A percentile compares a stretch with the other conserved stretches of the same genome.
phyloP scores from a whole-genome alignment of 2,113 vertebrate species.

The Gallinago paraguaiae region DNA sequence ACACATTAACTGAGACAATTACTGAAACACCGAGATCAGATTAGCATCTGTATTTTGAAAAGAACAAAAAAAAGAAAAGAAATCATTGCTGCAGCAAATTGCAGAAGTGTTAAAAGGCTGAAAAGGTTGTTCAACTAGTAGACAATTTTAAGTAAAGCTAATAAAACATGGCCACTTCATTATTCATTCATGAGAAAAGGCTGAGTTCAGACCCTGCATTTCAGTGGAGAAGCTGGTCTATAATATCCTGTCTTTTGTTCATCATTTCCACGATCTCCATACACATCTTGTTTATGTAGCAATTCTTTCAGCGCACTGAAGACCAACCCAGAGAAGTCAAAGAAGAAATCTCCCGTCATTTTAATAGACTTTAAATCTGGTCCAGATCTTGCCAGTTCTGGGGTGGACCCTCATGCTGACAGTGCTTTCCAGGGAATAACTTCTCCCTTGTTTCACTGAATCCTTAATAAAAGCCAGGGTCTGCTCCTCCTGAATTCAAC shows the following conservation, averaged over 20 bases:
- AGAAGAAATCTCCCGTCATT: not conserved
- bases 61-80: constrained; percentile 52
- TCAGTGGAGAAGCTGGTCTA: constrained; percentile 10
- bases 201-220: constrained; percentile 21
- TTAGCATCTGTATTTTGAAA: constrained; percentile 50
- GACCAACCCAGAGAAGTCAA: not conserved
- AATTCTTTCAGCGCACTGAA: not conserved
- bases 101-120: constrained; percentile 26
- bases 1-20: constrained; percentile 63
- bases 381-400: not conserved
- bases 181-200: constrained; percentile 63
- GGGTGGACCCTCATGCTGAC: not conserved
- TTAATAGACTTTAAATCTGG: not conserved
- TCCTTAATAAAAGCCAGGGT: not conserved
- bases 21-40: constrained; percentile 61
- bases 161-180: constrained; percentile 65
- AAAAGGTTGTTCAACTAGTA: constrained; percentile 58
- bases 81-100: constrained; percentile 52
- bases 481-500: not conserved
- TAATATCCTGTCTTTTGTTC: constrained; percentile 59
- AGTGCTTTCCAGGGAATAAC: not conserved
- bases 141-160: constrained; percentile 67
- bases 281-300: not conserved
- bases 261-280: constrained; percentile 16
- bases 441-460: not conserved